phyloP scores from a whole-genome alignment of 2,113 vertebrate species.

The Psilopsiagon aurifrons region DNA sequence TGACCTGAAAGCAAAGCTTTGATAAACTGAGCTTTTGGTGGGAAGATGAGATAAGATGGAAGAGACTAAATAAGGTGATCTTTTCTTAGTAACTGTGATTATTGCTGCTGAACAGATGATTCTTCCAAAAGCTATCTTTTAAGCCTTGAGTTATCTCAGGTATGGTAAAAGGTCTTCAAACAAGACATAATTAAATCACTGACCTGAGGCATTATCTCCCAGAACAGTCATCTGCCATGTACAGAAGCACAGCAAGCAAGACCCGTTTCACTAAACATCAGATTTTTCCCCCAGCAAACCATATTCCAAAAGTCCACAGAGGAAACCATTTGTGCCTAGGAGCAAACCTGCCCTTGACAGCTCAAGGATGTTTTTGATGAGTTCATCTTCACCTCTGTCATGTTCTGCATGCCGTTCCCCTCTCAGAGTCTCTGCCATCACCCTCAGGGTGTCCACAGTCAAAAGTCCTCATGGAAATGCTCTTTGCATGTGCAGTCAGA shows the following conservation, averaged over 20 bases:
- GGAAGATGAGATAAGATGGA: background rate
- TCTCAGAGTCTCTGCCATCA: background rate
- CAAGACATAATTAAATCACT: background rate
- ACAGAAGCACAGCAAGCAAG: background rate
- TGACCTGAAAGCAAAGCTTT: background rate
- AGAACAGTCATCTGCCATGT: background rate
- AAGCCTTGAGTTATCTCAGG: background rate
- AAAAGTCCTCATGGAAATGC: background rate
- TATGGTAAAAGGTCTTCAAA: slow-evolving; percentile 6
- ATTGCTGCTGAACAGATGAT: background rate
- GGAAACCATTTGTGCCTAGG: background rate
- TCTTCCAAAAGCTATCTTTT: background rate
- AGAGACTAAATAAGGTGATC: background rate
- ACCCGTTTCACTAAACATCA: background rate
- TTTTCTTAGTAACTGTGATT: slow-evolving; percentile 23
- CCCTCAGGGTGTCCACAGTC: background rate
- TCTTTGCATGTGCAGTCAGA: background rate
- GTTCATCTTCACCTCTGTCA: background rate
- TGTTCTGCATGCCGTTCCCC: rapidly evolving
- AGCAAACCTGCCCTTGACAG: background rate
- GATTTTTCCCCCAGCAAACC: background rate
- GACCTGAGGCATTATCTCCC: background rate
- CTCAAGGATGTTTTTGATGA: background rate
- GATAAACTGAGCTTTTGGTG: background rate
- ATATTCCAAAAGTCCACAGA: background rate